Base-by-base conservation (phyloP, 2,113 vertebrate species). In the Nicator chloris region DNA sequence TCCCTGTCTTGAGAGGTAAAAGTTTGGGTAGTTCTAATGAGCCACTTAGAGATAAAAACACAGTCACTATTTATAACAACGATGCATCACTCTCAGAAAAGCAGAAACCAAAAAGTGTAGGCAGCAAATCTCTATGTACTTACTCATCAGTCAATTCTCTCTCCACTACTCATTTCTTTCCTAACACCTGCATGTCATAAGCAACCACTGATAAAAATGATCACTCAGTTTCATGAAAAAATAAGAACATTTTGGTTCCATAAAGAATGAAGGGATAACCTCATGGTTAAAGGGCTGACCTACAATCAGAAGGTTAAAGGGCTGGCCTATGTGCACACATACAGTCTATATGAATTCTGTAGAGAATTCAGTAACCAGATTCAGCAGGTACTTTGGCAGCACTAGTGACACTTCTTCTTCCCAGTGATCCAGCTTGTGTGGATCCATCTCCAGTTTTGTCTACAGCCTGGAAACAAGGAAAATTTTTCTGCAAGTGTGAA, bases 71-170 rank as follows among this genome's bases (percentile, higher is more conserved):
- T 96, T 95, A 92, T 95, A 95, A 60, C 75, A 92, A 66, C n/a
- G 0, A 0, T 54, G 50, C 64, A 91, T 68, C 86, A 82, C 53
- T 71, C 82, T 64, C 26, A 86, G 53, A 90, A 92, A 88, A 86
- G 30, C 51, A 96, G 86, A 92, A 95, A 92, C 53, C 53, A 90
- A 64, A 66, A 93, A 26, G 57, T 72, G 94, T 95, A 86, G 92
- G 93, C 86, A 94, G 90, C 37, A 86, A 88, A 94, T 54, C 77
- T 82, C 73, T 86, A 53, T 5, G 4, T 63, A 94, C 85, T 86
- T 90, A 95, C 72, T 94, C 90, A 97, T 88, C 88, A 88, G 53
- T 68, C 92, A 95, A 71, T 90, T 90, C 93, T 82, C 59, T 88
- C 90, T 88, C 89, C 60, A 53, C 61, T 92, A 90, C 44, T 96